Evolutionary conservation across 1,140 invertebrate genomes (phyloP), one percentile per base, ranked within the genome.

Genomic region (Sitobion miscanthi): DNA sequence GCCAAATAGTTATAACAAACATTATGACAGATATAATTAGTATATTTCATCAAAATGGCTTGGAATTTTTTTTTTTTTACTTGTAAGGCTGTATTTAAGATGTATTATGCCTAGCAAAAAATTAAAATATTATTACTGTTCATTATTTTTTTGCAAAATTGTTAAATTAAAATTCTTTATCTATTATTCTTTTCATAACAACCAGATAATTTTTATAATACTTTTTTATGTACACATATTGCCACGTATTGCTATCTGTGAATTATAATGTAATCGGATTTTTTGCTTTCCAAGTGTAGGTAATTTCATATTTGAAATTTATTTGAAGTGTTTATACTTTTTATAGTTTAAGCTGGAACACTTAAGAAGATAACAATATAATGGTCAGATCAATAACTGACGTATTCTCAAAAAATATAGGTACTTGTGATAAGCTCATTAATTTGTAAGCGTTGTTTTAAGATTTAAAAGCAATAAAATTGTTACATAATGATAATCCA

Each of bases 181-280:
- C 83, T 25, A 14, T 45, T 42, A n/a, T 87, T 25, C 85, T 49
- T 47, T 45, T 87, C 42, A n/a, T 25, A n/a, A 47, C 30, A n/a
- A 87, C 85, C n/a, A 87, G 85, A 87, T 87, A 87, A 87, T 49
- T 49, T 87, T 49, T 85, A 42, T 42, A 21, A 85, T 45, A 42
- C 17, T 47, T 49, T 86, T 87, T 87, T 87, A 30, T 87, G 85
- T 87, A 86, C 25, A 87, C 85, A 87, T 49, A 87, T 17, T 87
- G 7, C 82, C 8, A 11, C 23, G 2, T 85, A 38, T 38, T 14
- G 7, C 83, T 85, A 45, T 85, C 83, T 85, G 4, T 45, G 23
- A 69, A 69, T 69, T 69, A 69, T 45, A 45, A 85, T 45, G 11
- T 85, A 38, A 87, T 87, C 45, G 85, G 25, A 87, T 87, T 86